Evolutionary conservation across 2,113 vertebrate species (phyloP).

Genomic region (Himantopus leucocephalus): DNA sequence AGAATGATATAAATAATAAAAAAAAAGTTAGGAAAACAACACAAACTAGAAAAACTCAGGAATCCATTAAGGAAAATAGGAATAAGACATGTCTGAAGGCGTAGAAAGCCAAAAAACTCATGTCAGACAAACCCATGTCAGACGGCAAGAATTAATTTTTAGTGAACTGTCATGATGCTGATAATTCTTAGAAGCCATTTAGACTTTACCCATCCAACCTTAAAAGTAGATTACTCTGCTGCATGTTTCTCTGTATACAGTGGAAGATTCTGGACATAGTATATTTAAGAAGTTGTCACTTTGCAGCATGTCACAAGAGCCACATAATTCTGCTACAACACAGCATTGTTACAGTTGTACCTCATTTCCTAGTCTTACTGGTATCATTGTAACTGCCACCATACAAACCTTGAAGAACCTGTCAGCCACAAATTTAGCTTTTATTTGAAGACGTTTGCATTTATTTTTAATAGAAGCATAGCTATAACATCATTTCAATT

Average conservation of each 20-base stretch:
- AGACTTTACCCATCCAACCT: conserved; percentile 18
- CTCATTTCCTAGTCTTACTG: neutral
- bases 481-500: neutral
- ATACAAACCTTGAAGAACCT: neutral
- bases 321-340: neutral
- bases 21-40: conserved; percentile 24
- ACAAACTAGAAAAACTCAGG: conserved; percentile 66
- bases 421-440: neutral
- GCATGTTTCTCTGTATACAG: conserved; percentile 77
- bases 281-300: neutral
- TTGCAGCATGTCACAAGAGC: neutral
- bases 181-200: conserved; percentile 26
- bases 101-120: conserved; percentile 88
- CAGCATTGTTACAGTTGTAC: neutral
- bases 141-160: conserved; percentile 83
- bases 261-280: neutral
- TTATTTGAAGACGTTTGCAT: neutral
- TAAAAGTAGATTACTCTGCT: conserved; percentile 77
- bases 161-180: conserved; percentile 32
- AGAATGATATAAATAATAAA: conserved; percentile 74
- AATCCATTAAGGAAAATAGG: conserved; percentile 61
- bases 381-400: neutral
- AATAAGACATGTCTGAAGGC: conserved; percentile 78
- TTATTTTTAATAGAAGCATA: neutral
- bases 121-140: conserved; percentile 96